Conservation (phyloP, 2,888 invertebrate species). For the Aphidoletes aphidimyza region DNA sequence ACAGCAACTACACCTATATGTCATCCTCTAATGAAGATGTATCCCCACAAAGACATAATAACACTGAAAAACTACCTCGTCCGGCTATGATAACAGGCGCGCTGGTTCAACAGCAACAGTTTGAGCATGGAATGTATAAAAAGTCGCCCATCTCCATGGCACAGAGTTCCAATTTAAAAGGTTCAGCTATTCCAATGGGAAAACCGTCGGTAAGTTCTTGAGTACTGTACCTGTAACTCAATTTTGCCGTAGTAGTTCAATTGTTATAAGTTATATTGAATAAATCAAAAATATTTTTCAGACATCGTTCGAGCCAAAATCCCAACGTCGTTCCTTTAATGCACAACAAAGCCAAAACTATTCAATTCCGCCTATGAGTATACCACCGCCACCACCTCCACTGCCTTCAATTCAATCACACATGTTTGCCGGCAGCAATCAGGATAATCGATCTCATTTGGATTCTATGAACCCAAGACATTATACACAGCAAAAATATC, state of each 20-base stretch:
- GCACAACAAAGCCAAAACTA: slow-evolving; percentile 53
- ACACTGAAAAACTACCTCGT: slow-evolving; percentile 54
- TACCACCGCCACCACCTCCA: slow-evolving; percentile 54
- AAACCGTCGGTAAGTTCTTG: slow-evolving; percentile 14
- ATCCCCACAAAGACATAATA: slow-evolving; percentile 62
- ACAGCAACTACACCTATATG: not conserved
- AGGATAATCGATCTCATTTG: slow-evolving; percentile 52
- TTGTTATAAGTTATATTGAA: too few species aligned
- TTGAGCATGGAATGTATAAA: slow-evolving; percentile 53
- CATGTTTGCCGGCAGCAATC: slow-evolving; percentile 49
- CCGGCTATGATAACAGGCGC: slow-evolving; percentile 10
- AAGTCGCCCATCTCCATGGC: not conserved
- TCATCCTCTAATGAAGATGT: slow-evolving; percentile 60
- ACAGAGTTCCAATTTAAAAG: not conserved
- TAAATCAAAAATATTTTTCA: not conserved
- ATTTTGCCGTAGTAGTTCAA: too few species aligned
- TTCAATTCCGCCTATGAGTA: slow-evolving; percentile 52
- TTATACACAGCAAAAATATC: slow-evolving; percentile 50
- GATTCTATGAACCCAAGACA: slow-evolving; percentile 53
- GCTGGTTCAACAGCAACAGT: slow-evolving; percentile 24
- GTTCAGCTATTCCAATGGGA: not conserved
- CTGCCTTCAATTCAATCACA: slow-evolving; percentile 45
- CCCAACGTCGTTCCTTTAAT: slow-evolving; percentile 53
- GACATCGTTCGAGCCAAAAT: slow-evolving; percentile 38
- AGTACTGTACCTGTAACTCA: not conserved